Evolutionary conservation across 2,888 invertebrate species (phyloP), one percentile per base, ranked within the genome.

Genomic region (Pollenia amentaria): DNA sequence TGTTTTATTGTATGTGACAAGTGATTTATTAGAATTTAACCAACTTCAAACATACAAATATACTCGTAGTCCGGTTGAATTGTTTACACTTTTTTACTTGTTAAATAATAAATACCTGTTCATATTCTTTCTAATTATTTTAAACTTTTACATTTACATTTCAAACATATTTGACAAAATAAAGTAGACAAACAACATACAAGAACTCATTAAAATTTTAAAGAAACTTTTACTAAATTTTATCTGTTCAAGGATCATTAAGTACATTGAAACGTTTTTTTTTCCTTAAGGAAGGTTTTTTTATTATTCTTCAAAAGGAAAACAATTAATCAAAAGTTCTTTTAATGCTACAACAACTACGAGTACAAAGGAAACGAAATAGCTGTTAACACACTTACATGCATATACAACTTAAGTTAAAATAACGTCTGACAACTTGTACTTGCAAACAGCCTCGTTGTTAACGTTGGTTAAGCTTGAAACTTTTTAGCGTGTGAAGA

Each of bases 171-270:
- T 16, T 38, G 16, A n/a, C 1, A 51, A 18, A 44, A 65, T 2
- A 29, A 38, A 38, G 6, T 9, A 69, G 4, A 29, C 16, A n/a
- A 40, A 40, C 14, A 14, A 44, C 29, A 21, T 64, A 48, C 10
- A 48, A 38, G 46, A 79, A 60, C 12, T 62, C 62, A 62, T 70
- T 72, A 64, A 76, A 55, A 53, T 55, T 76, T 65, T 55, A 55
- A 55, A 44, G 29, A 38, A 21, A 65, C 40, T 76, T 55, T 65
- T 18, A 65, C 18, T 16, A 38, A 55, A 46, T 73, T 73, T 42
- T 67, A 76, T 55, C 70, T 44, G 16, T 46, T 75, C 44, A 76
- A 53, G 82, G 76, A 82, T 46, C 75, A 82, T 64, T 76, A 76
- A 70, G 40, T 70, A 64, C 38, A 51, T 69, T 42, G 29, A 62